These are phyloP conservation scores for Julus scanicus DNA, from an alignment of 2,888 invertebrate genomes.

Conservation along the genomic window DNA sequence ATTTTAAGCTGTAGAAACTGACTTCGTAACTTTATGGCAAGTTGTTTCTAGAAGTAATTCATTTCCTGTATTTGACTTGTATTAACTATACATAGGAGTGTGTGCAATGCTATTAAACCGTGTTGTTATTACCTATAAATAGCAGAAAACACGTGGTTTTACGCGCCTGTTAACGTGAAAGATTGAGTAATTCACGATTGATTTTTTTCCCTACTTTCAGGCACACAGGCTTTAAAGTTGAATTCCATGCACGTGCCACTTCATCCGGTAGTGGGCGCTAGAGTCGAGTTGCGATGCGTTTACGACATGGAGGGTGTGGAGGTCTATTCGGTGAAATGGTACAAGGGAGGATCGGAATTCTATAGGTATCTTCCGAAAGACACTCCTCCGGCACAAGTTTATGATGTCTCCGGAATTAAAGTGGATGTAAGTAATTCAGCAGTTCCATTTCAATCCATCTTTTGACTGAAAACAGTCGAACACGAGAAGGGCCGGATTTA, in stretches of 20 bases:
- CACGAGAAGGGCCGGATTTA: too few relatives aligned
- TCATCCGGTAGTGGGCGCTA: slow-evolving; percentile 36
- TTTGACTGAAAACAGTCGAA: too few relatives aligned
- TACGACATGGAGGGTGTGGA: slow-evolving; percentile 53
- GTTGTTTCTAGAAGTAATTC: slow-evolving; percentile 5
- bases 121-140: slow-evolving; percentile 15
- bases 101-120: not conserved
- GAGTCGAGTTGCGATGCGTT: not conserved
- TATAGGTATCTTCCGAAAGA: slow-evolving; percentile 51
- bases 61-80: slow-evolving; percentile 12
- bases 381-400: slow-evolving; percentile 47
- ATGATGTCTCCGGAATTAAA: slow-evolving; percentile 33
- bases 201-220: slow-evolving; percentile 46
- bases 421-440: slow-evolving; percentile 54
- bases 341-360: slow-evolving; percentile 41
- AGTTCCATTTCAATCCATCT: too few relatives aligned
- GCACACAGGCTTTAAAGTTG: slow-evolving; percentile 32
- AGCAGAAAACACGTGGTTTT: not conserved
- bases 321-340: slow-evolving; percentile 54
- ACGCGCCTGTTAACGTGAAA: slow-evolving; percentile 10
- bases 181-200: slow-evolving; percentile 29
- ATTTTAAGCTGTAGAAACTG: slow-evolving; percentile 13
- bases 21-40: not conserved
- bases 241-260: slow-evolving; percentile 23
- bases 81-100: not conserved